A percentile compares a stretch with the other conserved stretches of the same genome.
These are phyloP conservation scores for Eretmochelys imbricata DNA, from an alignment of 2,113 vertebrate genomes.

Conservation along the genomic window DNA sequence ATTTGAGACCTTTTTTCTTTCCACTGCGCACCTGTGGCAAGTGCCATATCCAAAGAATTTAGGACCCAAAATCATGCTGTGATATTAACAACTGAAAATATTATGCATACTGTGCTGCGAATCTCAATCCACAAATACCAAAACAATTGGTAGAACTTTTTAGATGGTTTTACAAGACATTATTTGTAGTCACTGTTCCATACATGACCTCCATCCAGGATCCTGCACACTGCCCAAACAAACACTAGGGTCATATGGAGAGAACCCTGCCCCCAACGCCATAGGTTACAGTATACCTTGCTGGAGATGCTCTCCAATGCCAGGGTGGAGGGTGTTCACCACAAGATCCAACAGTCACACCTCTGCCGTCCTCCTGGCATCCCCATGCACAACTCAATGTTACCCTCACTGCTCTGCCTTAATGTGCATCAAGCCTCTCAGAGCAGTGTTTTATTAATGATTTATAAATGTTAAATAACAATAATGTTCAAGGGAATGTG, in stretches of 20 bases:
- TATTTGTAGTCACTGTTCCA: no score
- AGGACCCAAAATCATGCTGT: no score
- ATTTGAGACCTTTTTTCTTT: no score
- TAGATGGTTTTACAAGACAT: no score
- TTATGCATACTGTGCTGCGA: no score
- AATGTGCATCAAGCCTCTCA: not conserved
- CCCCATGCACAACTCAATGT: not conserved
- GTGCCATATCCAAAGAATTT: not conserved
- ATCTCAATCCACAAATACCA: no score
- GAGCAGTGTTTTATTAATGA: not conserved
- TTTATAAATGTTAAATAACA: not conserved
- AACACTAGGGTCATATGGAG: not conserved
- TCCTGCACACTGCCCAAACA: not conserved
- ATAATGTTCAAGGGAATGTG: not conserved
- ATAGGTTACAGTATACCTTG: not conserved
- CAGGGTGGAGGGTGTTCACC: not conserved
- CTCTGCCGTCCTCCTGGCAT: not conserved
- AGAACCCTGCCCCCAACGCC: not conserved
- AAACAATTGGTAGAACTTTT: no score
- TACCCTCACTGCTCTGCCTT: not conserved
- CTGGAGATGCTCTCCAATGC: not conserved
- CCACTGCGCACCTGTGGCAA: not conserved
- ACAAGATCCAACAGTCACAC: not conserved
- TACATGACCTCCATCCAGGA: no score
- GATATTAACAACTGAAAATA: no score